Evolutionary conservation across 2,888 invertebrate genomes (phyloP).

Genomic region (Aphidoletes aphidimyza): DNA sequence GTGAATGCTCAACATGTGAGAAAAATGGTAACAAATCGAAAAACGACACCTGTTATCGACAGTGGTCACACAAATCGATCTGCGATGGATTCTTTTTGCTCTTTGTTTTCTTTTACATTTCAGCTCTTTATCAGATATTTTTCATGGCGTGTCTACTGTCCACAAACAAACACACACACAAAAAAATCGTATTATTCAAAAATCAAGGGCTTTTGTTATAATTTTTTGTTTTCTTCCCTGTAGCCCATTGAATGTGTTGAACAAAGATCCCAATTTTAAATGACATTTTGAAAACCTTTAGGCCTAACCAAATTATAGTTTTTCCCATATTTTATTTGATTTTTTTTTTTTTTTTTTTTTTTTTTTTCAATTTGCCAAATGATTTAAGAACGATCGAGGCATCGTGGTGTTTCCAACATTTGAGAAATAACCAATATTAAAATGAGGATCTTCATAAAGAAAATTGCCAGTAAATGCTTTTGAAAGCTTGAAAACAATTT

Average conservation of each 20-base stretch:
- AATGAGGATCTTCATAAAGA: no score
- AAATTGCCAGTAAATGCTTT: no score
- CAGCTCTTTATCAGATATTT: not conserved
- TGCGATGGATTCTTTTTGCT: not conserved
- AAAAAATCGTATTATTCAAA: not conserved
- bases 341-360: not conserved
- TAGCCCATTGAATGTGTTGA: not conserved
- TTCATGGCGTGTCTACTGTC: not conserved
- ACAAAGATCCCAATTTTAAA: conserved; percentile 14
- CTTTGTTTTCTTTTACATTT: not conserved
- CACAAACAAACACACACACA: no score
- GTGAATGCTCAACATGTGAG: not conserved
- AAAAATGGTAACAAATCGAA: not conserved
- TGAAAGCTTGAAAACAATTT: no score
- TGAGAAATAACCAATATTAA: no score
- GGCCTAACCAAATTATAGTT: not conserved
- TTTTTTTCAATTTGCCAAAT: not conserved
- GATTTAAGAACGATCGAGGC: not conserved
- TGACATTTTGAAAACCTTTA: not conserved
- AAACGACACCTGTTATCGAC: conserved; percentile 31
- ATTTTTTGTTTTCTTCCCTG: not conserved
- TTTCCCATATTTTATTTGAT: not conserved
- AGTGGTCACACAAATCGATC: conserved; percentile 5
- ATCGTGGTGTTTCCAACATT: not conserved
- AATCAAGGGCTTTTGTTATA: not conserved